Evolutionary conservation across 53 echinoderm and acorn worm genomes (phyloP).

Genomic region (Arbacia lixula): DNA sequence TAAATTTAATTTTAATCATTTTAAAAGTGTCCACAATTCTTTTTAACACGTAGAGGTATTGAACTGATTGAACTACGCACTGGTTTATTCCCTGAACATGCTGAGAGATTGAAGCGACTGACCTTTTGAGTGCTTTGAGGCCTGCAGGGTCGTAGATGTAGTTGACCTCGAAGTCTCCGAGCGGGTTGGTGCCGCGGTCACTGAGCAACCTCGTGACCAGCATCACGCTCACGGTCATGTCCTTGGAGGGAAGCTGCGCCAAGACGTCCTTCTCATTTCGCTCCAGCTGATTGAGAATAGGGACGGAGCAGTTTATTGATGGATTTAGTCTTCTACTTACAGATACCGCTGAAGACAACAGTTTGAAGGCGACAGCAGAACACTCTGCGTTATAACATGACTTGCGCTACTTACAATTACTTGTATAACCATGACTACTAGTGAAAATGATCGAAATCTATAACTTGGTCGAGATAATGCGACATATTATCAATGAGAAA

Average conservation of each 20-base stretch:
- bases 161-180: slow-evolving; percentile 90
- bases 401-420: no score
- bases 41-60: not conserved
- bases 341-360: no score
- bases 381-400: no score
- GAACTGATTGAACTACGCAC: no score
- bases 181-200: slow-evolving; percentile 88
- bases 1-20: not conserved
- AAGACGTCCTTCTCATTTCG: slow-evolving; percentile 71
- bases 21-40: not conserved
- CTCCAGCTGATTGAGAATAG: slow-evolving; percentile 30
- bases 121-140: slow-evolving; percentile 69
- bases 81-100: no score
- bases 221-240: slow-evolving; percentile 79
- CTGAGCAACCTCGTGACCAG: slow-evolving; percentile 86
- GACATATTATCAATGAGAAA: no score
- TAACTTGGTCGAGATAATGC: no score
- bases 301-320: not conserved
- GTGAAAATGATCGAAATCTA: no score
- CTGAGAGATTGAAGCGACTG: no score
- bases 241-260: slow-evolving; percentile 68
- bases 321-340: no score
- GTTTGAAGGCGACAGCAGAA: no score
- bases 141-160: slow-evolving; percentile 77
- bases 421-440: no score